These are phyloP conservation scores for Autographa gamma DNA, from an alignment of 2,888 invertebrate genomes.

Conservation along the genomic window DNA sequence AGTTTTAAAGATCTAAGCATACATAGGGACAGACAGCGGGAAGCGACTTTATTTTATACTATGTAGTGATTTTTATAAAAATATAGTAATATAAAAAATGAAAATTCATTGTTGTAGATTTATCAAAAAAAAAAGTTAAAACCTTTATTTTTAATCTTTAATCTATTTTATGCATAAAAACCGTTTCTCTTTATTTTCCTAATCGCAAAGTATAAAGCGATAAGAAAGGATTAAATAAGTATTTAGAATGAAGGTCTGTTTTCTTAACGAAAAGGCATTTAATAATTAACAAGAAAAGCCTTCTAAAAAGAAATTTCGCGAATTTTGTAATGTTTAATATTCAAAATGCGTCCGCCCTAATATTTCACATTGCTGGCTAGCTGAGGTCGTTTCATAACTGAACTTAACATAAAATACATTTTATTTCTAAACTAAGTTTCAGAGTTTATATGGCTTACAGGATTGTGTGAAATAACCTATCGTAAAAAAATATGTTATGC, in stretches of 20 bases:
- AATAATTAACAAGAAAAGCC: conserved; percentile 11
- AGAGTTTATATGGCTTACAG: background rate
- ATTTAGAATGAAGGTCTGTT: background rate
- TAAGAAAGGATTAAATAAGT: background rate
- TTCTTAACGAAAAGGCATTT: background rate
- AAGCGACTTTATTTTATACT: too few relatives aligned
- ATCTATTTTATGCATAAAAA: too few relatives aligned
- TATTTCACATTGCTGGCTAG: conserved; percentile 32
- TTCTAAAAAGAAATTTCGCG: conserved; percentile 25
- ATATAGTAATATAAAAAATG: too few relatives aligned
- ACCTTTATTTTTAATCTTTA: too few relatives aligned
- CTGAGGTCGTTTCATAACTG: conserved; percentile 32
- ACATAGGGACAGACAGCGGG: too few relatives aligned
- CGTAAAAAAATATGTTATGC: too few relatives aligned
- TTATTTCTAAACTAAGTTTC: conserved; percentile 31
- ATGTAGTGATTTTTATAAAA: too few relatives aligned
- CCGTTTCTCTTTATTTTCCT: too few relatives aligned
- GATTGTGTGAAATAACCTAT: background rate
- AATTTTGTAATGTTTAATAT: conserved; percentile 42
- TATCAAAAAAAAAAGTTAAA: too few relatives aligned
- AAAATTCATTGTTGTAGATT: background rate
- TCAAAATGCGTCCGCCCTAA: conserved; percentile 24
- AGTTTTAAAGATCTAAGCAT: too few relatives aligned
- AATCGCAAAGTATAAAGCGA: too few relatives aligned
- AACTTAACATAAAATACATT: conserved; percentile 26